Base-by-base conservation (phyloP, 1,140 invertebrate species). In the Drosophila jambulina region DNA sequence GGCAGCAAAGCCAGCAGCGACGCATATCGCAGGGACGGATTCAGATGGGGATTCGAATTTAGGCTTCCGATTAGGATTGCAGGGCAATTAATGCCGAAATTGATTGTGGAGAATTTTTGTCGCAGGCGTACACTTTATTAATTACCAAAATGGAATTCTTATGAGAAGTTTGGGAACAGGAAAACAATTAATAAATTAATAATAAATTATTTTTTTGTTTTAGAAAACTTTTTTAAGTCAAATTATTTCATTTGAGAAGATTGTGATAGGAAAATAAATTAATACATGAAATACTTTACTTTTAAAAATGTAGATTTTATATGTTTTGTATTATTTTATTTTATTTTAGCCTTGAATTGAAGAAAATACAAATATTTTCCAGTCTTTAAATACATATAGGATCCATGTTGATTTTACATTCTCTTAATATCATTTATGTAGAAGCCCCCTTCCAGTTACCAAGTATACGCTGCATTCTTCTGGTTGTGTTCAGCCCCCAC, bases 11-110 rank as follows among this genome's bases (percentile, higher is more conserved):
- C 45, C 57, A 38, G 64, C 80, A 48, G 56, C 60, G 63, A 75
- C 75, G 80, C 69, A 70, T 70, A 49, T 29, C 62, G 67, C 63
- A 78, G 75, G 64, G 75, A 62, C 74, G 75, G 74, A 78, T 32
- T 78, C 19, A 46, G 54, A 56, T 23, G 53, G 53, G 32, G 53
- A 38, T 56, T 12, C 53, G 3, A 56, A 15, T 56, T 56, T 38
- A 21, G 36, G 53, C 38, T 56, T 56, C 34, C 53, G 53, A 56
- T 25, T 38, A 25, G 53, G 53, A 70, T 67, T 70, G 67, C 67
- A 71, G 69, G 69, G 36, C 69, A 72, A 72, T 72, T 71, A 72
- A 71, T 72, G 42, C 15, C 9, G 13, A 72, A 49, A 72, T 72
- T 72, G 67, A 72, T 71, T 72, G 69, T 19, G 42, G 19, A 19